Conservation (phyloP, 1,140 invertebrate genomes). For the Drosophila melanogaster region DNA sequence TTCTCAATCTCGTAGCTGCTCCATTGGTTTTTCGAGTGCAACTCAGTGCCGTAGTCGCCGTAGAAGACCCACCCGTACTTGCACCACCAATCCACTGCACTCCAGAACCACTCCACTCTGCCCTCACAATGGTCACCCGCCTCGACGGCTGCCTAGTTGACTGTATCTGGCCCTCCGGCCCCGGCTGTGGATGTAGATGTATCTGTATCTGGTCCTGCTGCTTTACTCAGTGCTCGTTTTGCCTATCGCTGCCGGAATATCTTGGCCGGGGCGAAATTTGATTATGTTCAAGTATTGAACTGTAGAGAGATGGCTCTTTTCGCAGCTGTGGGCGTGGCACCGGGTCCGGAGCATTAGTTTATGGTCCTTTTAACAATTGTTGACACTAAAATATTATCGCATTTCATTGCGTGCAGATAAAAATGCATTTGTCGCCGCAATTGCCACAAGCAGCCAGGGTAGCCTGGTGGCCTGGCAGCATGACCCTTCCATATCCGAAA, state of each 20-base stretch:
- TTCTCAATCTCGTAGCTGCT: constrained; percentile 59
- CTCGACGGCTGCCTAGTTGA: constrained; percentile 77
- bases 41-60: constrained; percentile 43
- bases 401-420: constrained; percentile 83
- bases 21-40: constrained; percentile 73
- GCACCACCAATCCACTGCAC: constrained; percentile 3
- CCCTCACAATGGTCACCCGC: constrained; percentile 73
- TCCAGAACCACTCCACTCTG: constrained; percentile 30
- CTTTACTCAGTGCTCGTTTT: constrained; percentile 6
- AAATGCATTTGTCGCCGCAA: constrained; percentile 83
- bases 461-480: not conserved
- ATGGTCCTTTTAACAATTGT: constrained; percentile 84
- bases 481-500: constrained; percentile 16
- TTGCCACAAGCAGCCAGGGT: constrained; percentile 63
- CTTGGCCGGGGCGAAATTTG: constrained; percentile 70
- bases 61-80: constrained; percentile 21
- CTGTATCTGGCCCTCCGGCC: constrained; percentile 60
- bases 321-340: constrained; percentile 30
- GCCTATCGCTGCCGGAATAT: constrained; percentile 67
- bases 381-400: constrained; percentile 84
- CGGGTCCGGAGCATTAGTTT: constrained; percentile 71
- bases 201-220: constrained; percentile 30
- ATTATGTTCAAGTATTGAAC: constrained; percentile 82
- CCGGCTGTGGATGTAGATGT: constrained; percentile 8
- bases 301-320: constrained; percentile 62